Conservation (phyloP, 2,113 vertebrate genomes). For the Salvelinus alpinus region DNA sequence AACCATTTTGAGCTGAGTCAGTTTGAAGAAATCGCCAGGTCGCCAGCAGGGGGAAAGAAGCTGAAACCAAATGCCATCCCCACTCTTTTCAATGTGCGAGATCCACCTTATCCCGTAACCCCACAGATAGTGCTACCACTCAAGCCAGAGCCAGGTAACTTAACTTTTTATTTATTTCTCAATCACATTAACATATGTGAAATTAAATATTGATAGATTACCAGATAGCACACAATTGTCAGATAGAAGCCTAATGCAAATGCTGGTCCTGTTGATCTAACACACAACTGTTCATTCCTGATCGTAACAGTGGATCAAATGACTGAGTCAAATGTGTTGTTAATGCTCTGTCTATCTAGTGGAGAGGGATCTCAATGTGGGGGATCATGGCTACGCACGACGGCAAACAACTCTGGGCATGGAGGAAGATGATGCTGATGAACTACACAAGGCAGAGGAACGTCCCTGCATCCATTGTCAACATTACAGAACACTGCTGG, state of each 20-base stretch:
- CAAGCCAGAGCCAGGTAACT: constrained; percentile 73
- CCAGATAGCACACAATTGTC: too few relatives aligned
- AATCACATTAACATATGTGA: too few relatives aligned
- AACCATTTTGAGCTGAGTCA: constrained; percentile 80
- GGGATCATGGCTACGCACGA: constrained; percentile 78
- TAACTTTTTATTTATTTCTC: too few relatives aligned
- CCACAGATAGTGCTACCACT: constrained; percentile 58
- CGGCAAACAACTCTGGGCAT: constrained; percentile 63
- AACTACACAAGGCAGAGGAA: constrained; percentile 52
- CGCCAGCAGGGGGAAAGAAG: constrained; percentile 77
- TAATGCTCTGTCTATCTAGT: constrained; percentile 38
- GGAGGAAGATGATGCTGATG: constrained; percentile 54
- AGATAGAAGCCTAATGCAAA: too few relatives aligned
- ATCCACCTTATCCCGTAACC: constrained; percentile 66
- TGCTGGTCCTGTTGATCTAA: too few relatives aligned
- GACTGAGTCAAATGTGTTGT: neutral
- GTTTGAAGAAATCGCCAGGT: constrained; percentile 79
- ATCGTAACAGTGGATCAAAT: neutral
- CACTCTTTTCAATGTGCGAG: constrained; percentile 71
- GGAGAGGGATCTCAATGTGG: constrained; percentile 73
- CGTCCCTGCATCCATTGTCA: constrained; percentile 70
- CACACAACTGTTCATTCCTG: neutral
- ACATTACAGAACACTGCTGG: constrained; percentile 73
- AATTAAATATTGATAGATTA: too few relatives aligned
- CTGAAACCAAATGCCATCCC: constrained; percentile 80